Percentiles rank a stretch among this genome's conserved stretches.
Conservation (phyloP, 2,113 vertebrate species). For the Murina feae region DNA sequence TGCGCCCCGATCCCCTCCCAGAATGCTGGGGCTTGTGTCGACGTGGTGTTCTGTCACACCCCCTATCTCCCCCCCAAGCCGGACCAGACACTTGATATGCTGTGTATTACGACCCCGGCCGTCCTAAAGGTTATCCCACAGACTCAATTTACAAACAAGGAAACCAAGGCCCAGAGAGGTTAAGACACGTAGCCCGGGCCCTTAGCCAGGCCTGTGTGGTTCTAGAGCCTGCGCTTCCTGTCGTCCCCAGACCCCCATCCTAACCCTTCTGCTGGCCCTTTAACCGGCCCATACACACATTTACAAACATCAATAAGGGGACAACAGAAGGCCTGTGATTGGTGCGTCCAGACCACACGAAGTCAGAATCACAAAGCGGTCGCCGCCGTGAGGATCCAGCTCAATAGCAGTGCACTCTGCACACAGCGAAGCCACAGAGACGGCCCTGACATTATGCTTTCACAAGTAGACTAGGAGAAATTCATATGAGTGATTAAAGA, state of each 20-base stretch:
- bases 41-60: background rate
- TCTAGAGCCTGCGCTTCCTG: background rate
- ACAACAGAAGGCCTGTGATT: background rate
- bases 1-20: background rate
- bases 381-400: background rate
- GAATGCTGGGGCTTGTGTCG: background rate
- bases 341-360: background rate
- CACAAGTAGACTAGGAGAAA: background rate
- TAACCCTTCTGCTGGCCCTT: background rate
- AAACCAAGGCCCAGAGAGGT: background rate
- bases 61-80: background rate
- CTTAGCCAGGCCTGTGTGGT: background rate
- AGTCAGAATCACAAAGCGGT: background rate
- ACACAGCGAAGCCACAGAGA: background rate
- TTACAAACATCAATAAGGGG: background rate
- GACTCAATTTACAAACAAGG: background rate
- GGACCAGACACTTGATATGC: background rate
- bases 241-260: background rate
- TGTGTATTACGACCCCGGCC: background rate
- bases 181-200: background rate
- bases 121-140: background rate
- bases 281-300: background rate
- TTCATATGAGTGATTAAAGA: background rate
- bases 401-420: background rate
- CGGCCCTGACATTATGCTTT: too few relatives aligned